Percentiles rank a stretch among this genome's conserved stretches.
Conservation (phyloP, 2,888 invertebrate genomes). For the Heteropelma amictum region DNA sequence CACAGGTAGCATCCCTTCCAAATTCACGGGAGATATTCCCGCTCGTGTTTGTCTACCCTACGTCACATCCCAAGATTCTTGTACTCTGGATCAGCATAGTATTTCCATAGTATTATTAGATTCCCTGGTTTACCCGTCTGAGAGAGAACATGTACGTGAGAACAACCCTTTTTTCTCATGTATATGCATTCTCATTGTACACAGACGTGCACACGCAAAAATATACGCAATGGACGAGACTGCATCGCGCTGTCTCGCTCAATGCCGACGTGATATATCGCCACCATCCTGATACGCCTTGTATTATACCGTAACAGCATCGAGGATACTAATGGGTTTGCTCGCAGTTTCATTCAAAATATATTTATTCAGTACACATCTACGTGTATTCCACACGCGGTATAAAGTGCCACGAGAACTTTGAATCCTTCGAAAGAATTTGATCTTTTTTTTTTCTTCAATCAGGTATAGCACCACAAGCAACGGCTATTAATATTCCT, state of each 20-base stretch:
- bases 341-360: slow-evolving; percentile 66
- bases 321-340: slow-evolving; percentile 68
- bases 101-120: slow-evolving; percentile 66
- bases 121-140: slow-evolving; percentile 48
- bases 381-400: slow-evolving; percentile 43
- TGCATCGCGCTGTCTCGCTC: slow-evolving; percentile 32
- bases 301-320: slow-evolving; percentile 69
- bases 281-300: slow-evolving; percentile 62
- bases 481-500: slow-evolving; percentile 51
- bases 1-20: slow-evolving; percentile 6
- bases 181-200: not conserved
- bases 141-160: slow-evolving; percentile 17
- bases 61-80: slow-evolving; percentile 42
- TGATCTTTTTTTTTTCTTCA: slow-evolving; percentile 26
- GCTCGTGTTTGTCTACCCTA: slow-evolving; percentile 20
- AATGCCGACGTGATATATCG: slow-evolving; percentile 68
- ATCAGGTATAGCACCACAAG: slow-evolving; percentile 24
- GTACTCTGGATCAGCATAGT: slow-evolving; percentile 54
- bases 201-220: not conserved
- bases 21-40: slow-evolving; percentile 32
- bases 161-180: slow-evolving; percentile 55
- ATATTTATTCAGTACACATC: slow-evolving; percentile 62
- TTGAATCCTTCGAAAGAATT: slow-evolving; percentile 27
- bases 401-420: slow-evolving; percentile 13
- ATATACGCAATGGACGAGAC: slow-evolving; percentile 18